Percentiles rank a stretch among this genome's conserved stretches.
phyloP scores from a whole-genome alignment of 1,140 invertebrate species.

The Pygmarrhopalites habei region DNA sequence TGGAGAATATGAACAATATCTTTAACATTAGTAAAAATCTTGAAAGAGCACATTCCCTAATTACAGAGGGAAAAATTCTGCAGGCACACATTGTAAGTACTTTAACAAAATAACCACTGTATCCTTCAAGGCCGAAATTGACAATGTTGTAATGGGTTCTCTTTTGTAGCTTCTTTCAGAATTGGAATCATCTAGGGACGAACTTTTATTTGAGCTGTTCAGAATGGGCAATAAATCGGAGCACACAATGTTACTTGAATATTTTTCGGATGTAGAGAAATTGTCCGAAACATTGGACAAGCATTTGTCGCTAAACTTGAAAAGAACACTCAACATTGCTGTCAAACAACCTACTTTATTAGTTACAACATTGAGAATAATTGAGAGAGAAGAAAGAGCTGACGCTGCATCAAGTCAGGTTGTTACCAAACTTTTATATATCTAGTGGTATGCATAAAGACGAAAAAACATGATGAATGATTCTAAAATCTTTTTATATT shows the following conservation, averaged over 20 bases:
- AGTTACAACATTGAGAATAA: constrained; percentile 90
- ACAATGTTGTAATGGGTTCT: background rate
- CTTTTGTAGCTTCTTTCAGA: constrained; percentile 71
- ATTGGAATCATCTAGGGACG: constrained; percentile 91
- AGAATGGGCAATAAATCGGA: constrained; percentile 89
- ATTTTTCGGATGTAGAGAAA: constrained; percentile 90
- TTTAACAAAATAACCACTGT: no score
- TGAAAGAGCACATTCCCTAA: constrained; percentile 85
- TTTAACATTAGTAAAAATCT: constrained; percentile 96
- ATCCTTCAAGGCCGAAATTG: no score
- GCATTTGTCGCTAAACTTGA: constrained; percentile 80
- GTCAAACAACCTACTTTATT: constrained; percentile 91
- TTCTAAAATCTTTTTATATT: background rate
- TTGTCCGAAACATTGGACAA: constrained; percentile 85
- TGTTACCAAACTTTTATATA: background rate
- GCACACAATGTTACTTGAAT: constrained; percentile 82
- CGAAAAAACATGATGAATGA: no score
- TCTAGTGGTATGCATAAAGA: no score
- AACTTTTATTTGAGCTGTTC: constrained; percentile 88
- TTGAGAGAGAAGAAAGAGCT: constrained; percentile 91
- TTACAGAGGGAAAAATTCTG: constrained; percentile 88
- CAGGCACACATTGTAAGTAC: constrained; percentile 76
- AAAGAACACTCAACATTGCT: constrained; percentile 85
- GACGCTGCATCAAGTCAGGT: constrained; percentile 69
- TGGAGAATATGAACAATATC: constrained; percentile 96